Base-by-base conservation (phyloP, 2,888 invertebrate species). In the Agonopterix arenella region DNA sequence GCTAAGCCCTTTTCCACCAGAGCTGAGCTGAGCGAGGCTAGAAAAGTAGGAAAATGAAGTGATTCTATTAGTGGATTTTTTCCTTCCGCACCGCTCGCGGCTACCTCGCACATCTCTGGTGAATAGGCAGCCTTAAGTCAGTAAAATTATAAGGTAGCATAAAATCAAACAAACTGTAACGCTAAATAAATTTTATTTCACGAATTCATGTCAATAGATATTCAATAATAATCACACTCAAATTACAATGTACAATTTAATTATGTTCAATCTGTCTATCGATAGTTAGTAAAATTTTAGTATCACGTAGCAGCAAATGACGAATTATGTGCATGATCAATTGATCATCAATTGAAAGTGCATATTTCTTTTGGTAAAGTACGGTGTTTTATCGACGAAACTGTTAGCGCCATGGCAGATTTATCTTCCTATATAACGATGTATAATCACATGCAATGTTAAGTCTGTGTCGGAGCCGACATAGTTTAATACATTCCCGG, bases 101-200 rank as follows among this genome's bases (percentile, higher is more conserved):
- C 2, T 18, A 2, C 2, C 18, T 18, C 18, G 18, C 18, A 18
- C 18, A 18, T 18, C 18, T 18, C 18, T 18, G 18, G 18, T 18
- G 18, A 18, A 18, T 18, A 18, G 18, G 3, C 18, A n/a, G n/a
- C n/a, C n/a, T n/a, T n/a, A n/a, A n/a, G n/a, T n/a, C n/a, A 18
- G 4, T 18, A 18, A 13, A 18, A 18, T 18, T 28, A 28, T 28
- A 28, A 28, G 28, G 28, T 28, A 5, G 5, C 28, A 28, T 28
- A 13, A n/a, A 72, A 68, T 66, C 43, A 79, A 76, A 76, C 67
- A 59, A 66, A 62, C 68, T 70, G 66, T 69, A 80, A 80, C 80
- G 80, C 80, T 79, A 79, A 80, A 80, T 80, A 80, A 76, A 78
- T 76, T 80, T 79, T 79, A 80, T 80, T 80, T 75, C 73, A 64